These are phyloP conservation scores for Cataglyphis cursor DNA, from an alignment of 2,888 invertebrate species.

Conservation along the genomic window DNA sequence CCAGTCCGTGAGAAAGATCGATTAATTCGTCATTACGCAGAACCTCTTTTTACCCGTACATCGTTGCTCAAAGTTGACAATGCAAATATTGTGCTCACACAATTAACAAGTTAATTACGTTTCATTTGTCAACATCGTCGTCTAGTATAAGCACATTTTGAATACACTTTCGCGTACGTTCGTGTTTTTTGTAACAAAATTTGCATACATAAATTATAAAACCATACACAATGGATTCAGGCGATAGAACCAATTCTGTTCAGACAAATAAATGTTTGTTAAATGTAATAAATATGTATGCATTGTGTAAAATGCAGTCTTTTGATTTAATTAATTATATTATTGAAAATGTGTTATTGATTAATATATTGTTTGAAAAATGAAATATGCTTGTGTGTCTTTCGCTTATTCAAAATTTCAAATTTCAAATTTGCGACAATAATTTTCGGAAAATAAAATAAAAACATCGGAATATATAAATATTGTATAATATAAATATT, in stretches of 20 bases:
- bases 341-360: not conserved
- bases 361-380: not conserved
- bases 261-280: conserved; percentile 1
- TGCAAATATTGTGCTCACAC: conserved; percentile 49
- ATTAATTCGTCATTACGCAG: conserved; percentile 9
- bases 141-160: conserved; percentile 3
- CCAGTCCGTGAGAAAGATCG: conserved; percentile 15
- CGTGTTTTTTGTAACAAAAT: conserved; percentile 12
- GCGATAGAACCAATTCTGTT: conserved; percentile 20
- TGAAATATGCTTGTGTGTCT: not conserved
- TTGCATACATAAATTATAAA: conserved; percentile 40
- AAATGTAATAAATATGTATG: not conserved
- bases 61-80: conserved; percentile 37
- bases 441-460: not conserved
- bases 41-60: conserved; percentile 14
- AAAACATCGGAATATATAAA: not conserved
- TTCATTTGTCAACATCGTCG: conserved; percentile 27
- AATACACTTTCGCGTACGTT: not conserved
- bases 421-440: not conserved
- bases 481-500: not conserved
- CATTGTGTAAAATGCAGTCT: not conserved
- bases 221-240: not conserved
- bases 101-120: conserved; percentile 53
- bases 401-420: not conserved
- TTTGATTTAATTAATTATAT: conserved; percentile 17